A percentile compares a stretch with the other conserved stretches of the same genome.
phyloP scores from a whole-genome alignment of 2,888 invertebrate species.

The Gymnocheta viridis region DNA sequence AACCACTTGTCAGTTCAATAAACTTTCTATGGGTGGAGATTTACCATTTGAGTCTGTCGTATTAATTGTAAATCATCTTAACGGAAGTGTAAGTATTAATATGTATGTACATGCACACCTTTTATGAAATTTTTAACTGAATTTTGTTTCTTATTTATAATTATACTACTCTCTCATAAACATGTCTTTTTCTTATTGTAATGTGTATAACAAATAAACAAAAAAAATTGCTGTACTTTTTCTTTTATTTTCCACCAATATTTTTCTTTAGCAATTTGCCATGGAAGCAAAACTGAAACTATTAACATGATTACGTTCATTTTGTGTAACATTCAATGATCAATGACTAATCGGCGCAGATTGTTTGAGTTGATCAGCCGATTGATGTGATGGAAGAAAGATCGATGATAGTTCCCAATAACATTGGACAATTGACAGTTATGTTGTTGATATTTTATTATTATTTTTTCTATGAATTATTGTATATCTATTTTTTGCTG shows the following conservation, averaged over 20 bases:
- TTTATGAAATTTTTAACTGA: neutral
- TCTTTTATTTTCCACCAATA: neutral
- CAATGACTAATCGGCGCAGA: slow-evolving; percentile 13
- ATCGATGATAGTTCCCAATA: slow-evolving; percentile 18
- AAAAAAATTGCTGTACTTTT: neutral
- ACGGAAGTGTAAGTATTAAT: too few species aligned
- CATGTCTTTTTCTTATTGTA: neutral
- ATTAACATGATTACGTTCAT: slow-evolving; percentile 33
- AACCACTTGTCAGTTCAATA: too few species aligned
- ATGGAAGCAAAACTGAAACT: slow-evolving; percentile 10
- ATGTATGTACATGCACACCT: neutral
- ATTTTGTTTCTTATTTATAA: neutral
- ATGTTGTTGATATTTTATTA: slow-evolving; percentile 56
- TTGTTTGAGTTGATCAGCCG: neutral
- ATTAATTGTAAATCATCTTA: neutral
- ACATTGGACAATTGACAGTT: slow-evolving; percentile 50
- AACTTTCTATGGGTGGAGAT: neutral
- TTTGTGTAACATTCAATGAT: slow-evolving; percentile 40
- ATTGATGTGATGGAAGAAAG: slow-evolving; percentile 20
- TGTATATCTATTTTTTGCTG: neutral
- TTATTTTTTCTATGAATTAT: slow-evolving; percentile 6
- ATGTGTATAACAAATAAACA: neutral
- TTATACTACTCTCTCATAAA: neutral
- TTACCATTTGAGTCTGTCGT: too few species aligned
- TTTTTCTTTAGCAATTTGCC: neutral